Evolutionary conservation across 2,888 invertebrate genomes (phyloP).

Genomic region (Ellobium chinense): DNA sequence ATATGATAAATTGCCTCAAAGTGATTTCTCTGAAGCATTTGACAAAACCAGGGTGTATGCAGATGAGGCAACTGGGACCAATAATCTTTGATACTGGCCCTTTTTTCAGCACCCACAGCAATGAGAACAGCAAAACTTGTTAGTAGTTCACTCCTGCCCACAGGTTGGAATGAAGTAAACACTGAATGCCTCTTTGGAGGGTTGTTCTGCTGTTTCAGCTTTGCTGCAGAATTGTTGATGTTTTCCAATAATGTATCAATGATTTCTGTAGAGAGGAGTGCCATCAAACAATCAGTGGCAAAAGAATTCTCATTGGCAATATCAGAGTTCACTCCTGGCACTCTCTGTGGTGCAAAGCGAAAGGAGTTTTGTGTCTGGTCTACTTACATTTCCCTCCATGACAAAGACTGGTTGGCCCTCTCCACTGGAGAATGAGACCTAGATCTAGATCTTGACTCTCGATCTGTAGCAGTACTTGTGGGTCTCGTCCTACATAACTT

Average conservation of each 20-base stretch:
- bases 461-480: background rate
- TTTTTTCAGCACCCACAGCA: background rate
- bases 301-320: background rate
- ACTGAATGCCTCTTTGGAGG: background rate
- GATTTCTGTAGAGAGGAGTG: background rate
- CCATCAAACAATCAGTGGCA: background rate
- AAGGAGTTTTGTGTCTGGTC: background rate
- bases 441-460: background rate
- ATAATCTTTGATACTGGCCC: background rate
- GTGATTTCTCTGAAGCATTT: background rate
- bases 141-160: background rate
- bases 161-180: background rate
- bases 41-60: slow-evolving; percentile 2
- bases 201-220: background rate
- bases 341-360: background rate
- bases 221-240: background rate
- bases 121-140: background rate
- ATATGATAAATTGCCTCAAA: slow-evolving; percentile 4
- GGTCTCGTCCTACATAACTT: background rate
- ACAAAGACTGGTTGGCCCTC: background rate
- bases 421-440: background rate
- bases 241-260: background rate
- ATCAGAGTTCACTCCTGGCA: background rate
- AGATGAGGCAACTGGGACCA: background rate
- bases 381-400: background rate